phyloP scores from a whole-genome alignment of 2,888 invertebrate genomes.

The Epistrophe grossulariae region DNA sequence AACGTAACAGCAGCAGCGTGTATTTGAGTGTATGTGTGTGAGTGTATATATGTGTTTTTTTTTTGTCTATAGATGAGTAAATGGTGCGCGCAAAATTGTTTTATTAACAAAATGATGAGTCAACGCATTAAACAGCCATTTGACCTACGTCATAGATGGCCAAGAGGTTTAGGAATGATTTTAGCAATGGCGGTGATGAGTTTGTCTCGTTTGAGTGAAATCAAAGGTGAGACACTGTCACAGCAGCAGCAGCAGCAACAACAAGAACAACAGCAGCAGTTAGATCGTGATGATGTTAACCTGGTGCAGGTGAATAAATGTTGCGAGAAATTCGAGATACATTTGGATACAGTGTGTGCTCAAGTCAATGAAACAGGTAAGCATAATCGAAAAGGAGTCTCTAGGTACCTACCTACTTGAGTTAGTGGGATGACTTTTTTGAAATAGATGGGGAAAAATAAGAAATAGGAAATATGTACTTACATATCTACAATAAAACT shows the following conservation, averaged over 20 bases:
- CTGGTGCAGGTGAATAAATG: conserved; percentile 90
- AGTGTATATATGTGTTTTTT: not conserved
- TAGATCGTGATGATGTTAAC: conserved; percentile 76
- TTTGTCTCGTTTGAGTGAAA: conserved; percentile 62
- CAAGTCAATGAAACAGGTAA: conserved; percentile 86
- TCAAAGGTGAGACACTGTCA: conserved; percentile 66
- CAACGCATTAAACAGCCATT: conserved; percentile 42
- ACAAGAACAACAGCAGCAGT: conserved; percentile 52
- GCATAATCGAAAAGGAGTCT: conserved; percentile 78
- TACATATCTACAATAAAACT: not conserved
- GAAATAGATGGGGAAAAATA: not conserved
- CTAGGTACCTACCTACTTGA: not conserved
- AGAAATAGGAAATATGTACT: not conserved
- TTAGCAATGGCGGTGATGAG: conserved; percentile 48
- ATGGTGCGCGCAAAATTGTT: conserved; percentile 57
- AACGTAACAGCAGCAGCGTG: conserved; percentile 30
- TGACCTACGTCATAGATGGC: conserved; percentile 66
- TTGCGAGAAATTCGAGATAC: conserved; percentile 89
- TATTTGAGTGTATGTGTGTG: not conserved
- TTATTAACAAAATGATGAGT: conserved; percentile 63
- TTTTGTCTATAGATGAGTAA: not conserved
- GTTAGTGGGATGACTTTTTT: not conserved
- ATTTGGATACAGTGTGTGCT: conserved; percentile 88
- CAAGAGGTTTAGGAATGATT: conserved; percentile 54
- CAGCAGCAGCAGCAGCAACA: conserved; percentile 47